phyloP scores from a whole-genome alignment of 2,888 invertebrate species.

The Chironomus tentans region DNA sequence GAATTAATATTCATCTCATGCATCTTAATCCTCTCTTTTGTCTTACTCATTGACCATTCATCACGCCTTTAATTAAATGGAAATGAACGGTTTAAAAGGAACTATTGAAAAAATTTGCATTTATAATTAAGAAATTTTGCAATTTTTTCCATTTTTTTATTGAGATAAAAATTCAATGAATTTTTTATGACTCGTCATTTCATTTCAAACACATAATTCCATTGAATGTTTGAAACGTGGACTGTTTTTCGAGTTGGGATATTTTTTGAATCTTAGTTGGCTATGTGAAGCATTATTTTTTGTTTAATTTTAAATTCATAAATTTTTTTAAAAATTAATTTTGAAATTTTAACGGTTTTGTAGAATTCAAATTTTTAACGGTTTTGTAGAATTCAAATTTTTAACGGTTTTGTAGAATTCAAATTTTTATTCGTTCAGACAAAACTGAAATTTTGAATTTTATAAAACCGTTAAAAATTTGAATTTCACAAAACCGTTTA shows the following conservation, averaged over 20 bases:
- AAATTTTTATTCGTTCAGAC: too few relatives aligned
- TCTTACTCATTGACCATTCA: background rate
- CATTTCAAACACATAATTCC: background rate
- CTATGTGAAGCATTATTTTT: background rate
- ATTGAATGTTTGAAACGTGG: background rate
- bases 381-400: too few relatives aligned
- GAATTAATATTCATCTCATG: background rate
- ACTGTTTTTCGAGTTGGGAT: background rate
- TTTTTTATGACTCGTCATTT: background rate
- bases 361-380: background rate
- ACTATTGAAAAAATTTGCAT: constrained; percentile 6
- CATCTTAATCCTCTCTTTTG: background rate
- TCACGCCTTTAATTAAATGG: constrained; percentile 12
- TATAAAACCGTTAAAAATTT: too few relatives aligned
- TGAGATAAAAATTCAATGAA: background rate
- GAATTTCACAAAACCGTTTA: too few relatives aligned
- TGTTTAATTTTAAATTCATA: too few relatives aligned
- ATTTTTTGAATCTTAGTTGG: too few relatives aligned
- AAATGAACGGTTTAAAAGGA: background rate
- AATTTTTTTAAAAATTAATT: background rate
- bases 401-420: too few relatives aligned
- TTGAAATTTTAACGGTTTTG: background rate
- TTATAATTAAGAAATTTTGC: constrained; percentile 17
- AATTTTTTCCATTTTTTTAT: background rate
- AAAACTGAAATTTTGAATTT: too few relatives aligned